phyloP scores from a whole-genome alignment of 2,797 vertebrate species.

The Netta rufina region DNA sequence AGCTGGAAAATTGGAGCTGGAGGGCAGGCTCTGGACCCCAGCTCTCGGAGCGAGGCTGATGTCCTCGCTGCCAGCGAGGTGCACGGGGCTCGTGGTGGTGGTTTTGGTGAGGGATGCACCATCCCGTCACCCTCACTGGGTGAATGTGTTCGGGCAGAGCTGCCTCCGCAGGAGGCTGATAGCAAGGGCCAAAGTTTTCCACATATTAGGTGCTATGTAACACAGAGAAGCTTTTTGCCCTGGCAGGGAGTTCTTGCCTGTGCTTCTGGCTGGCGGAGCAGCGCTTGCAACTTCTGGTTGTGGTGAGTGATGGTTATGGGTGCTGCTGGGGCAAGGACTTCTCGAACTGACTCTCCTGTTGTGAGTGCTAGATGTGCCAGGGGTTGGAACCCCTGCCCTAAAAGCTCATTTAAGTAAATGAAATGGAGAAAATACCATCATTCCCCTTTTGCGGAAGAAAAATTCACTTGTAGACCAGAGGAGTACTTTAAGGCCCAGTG shows the following conservation, averaged over 20 bases:
- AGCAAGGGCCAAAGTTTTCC: not conserved
- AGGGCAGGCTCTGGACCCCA: not conserved
- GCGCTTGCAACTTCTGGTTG: not conserved
- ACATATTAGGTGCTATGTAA: not conserved
- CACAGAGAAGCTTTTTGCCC: not conserved
- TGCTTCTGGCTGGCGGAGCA: not conserved
- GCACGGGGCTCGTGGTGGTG: rapidly evolving
- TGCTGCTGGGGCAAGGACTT: not conserved
- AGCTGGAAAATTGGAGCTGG: not conserved
- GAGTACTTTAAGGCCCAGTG: not conserved
- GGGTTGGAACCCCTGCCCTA: not conserved
- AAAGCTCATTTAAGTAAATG: not conserved
- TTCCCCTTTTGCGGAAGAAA: not conserved
- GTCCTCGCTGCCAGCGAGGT: rapidly evolving
- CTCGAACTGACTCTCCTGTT: not conserved
- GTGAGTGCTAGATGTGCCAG: not conserved
- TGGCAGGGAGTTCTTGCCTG: not conserved
- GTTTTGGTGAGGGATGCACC: rapidly evolving
- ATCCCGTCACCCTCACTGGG: rapidly evolving
- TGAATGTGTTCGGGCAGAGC: not conserved
- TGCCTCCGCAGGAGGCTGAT: not conserved
- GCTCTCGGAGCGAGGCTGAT: rapidly evolving
- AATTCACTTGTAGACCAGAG: not conserved
- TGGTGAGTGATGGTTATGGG: not conserved
- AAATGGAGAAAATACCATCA: not conserved